phyloP scores from a whole-genome alignment of 2,888 invertebrate genomes.

The Liodrosophila aerea region DNA sequence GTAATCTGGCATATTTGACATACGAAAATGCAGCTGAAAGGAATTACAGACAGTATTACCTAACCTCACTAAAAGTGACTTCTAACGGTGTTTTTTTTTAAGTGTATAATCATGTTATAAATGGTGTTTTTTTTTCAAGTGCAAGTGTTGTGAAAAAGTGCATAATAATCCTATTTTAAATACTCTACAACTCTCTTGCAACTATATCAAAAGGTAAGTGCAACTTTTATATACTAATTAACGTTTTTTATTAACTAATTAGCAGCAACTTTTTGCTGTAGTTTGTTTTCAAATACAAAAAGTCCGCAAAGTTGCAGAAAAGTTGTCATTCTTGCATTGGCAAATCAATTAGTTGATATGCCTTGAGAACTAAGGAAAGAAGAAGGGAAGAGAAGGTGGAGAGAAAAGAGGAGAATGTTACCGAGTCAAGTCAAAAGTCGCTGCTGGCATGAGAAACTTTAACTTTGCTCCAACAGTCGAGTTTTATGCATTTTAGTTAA shows the following conservation, averaged over 20 bases:
- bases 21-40: too few species aligned
- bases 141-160: too few species aligned
- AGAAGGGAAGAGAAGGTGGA: not conserved
- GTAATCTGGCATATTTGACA: too few species aligned
- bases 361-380: constrained; percentile 5
- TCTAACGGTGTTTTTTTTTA: too few species aligned
- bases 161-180: too few species aligned
- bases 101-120: too few species aligned
- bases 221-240: constrained; percentile 30
- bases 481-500: constrained; percentile 38
- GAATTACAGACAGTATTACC: too few species aligned
- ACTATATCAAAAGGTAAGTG: not conserved
- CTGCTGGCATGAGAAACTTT: constrained; percentile 11
- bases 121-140: too few species aligned
- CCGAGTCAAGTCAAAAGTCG: constrained; percentile 36
- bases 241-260: not conserved
- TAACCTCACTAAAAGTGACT: too few species aligned
- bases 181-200: too few species aligned
- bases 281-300: constrained; percentile 9
- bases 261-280: not conserved
- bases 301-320: constrained; percentile 13
- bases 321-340: constrained; percentile 42
- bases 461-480: constrained; percentile 14
- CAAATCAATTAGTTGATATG: constrained; percentile 70
- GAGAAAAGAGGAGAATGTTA: constrained; percentile 21